Evolutionary conservation across 2,113 vertebrate species (phyloP), one percentile per base, ranked within the genome.

Genomic region (Platysteira castanea): DNA sequence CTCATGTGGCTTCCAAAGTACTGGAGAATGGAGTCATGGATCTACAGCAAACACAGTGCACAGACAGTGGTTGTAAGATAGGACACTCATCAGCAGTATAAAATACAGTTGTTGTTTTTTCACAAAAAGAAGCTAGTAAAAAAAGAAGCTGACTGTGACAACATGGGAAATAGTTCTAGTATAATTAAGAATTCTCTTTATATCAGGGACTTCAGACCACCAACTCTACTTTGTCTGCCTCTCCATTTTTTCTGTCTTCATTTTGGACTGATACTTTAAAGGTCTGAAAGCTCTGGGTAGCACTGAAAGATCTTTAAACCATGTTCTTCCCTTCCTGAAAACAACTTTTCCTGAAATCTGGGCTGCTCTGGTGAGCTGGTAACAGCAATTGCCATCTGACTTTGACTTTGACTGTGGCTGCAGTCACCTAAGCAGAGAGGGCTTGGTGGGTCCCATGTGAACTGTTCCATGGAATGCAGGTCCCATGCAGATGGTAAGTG

Each of bases 11-110:
- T 95, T 82, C 97, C 96, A 56, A 97, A 97, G 87, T 87, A 80
- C 70, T 94, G 95, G 49, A 96, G 87, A 64, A 97, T 20, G 30
- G 83, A 94, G 16, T 95, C 83, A 39, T 97, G 59, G 0, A 98
- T 90, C 98, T 99, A 83, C 41, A 95, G 87, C 81, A 87, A 91
- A 94, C 70, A 94, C 42, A 96, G 69, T 15, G 65, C 49, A 89
- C 92, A 92, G 31, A 49, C 54, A 93, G 54, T 8, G 65, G 33
- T 9, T 46, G 13, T 86, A 52, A 69, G n/a, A 75, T 0, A 69
- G 33, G 10, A 35, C 39, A 68, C 27, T 64, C n/a, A 37, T 70
- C 54, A 87, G 21, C 22, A 47, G 26, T 11, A 47, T 33, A 53
- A 89, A 33, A 81, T 15, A 30, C 4, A 37, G 21, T 8, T 53